Evolutionary conservation across 1,140 invertebrate genomes (phyloP), one percentile per base, ranked within the genome.

Genomic region (Melanaphis sacchari): DNA sequence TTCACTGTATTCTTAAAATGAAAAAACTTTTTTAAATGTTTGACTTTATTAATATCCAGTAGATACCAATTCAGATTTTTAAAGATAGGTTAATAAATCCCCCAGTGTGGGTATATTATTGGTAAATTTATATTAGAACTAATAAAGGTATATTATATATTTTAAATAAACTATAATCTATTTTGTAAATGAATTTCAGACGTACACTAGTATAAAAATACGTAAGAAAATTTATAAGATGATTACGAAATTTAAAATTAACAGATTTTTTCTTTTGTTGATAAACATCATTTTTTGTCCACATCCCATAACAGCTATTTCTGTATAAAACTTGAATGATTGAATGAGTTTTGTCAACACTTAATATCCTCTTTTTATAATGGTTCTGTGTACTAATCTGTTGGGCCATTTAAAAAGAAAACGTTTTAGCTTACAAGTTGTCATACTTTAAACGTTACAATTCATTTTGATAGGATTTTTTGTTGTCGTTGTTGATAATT

Each of bases 351-450:
- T 11, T 43, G 15, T 46, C 85, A 22, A 22, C 41, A 49, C 85
- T 49, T 88, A 88, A 88, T 88, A 88, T 88, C 85, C 43, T n/a
- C 7, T 88, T 88, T 88, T 88, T 88, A 21, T 49, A 88, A 36
- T 36, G 43, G 36, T 36, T 49, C 31, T 88, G 41, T 1, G 31
- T 36, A 49, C 41, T 88, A 88, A 88, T n/a, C 43, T 46, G 85
- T 49, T 36, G 85, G 43, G 31, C 43, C 38, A 46, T 88, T 88
- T 46, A 49, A 88, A 88, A 46, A 46, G 43, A 46, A 88, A 88
- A 88, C 43, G 8, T 49, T 24, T 88, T 46, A 88, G 49, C 43
- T 88, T 87, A 41, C 85, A 88, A 88, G 43, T 88, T 43, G 31
- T 49, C 43, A n/a, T 18, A 46, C n/a, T 46, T 49, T 49, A 49